A percentile compares a stretch with the other conserved stretches of the same genome.
Conservation (phyloP, 2,888 invertebrate species). For the Dichetophora obliterata region DNA sequence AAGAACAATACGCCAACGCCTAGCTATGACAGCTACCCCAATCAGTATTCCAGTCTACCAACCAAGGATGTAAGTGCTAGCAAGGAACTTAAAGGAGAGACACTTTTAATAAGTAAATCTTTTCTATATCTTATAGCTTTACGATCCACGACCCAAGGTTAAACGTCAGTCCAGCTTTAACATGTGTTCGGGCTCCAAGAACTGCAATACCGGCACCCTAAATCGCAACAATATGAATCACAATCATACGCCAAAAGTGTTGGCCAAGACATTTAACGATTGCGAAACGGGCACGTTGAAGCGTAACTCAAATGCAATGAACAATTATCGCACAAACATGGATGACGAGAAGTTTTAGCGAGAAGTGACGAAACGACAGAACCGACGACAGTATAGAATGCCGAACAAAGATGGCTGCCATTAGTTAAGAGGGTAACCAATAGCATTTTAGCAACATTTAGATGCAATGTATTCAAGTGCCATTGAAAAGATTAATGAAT, state of each 20-base stretch:
- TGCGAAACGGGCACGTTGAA: conserved; percentile 84
- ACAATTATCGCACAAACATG: conserved; percentile 72
- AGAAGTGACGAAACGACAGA: background rate
- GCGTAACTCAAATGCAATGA: conserved; percentile 79
- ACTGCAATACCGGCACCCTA: conserved; percentile 68
- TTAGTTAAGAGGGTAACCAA: background rate
- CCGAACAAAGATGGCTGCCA: conserved; percentile 7
- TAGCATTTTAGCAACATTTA: background rate
- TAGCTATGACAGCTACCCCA: conserved; percentile 85
- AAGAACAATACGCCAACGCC: conserved; percentile 76
- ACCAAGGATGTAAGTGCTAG: conserved; percentile 78
- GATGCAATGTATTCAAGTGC: conserved; percentile 21
- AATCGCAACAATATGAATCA: conserved; percentile 75
- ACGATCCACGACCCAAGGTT: conserved; percentile 68
- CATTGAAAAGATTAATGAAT: conserved; percentile 4
- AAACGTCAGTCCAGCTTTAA: conserved; percentile 82
- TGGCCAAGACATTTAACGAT: conserved; percentile 81
- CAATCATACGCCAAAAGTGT: conserved; percentile 76
- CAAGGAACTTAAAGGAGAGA: no score
- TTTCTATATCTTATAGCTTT: conserved; percentile 60
- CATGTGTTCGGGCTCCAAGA: conserved; percentile 64
- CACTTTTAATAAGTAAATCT: background rate
- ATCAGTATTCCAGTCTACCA: conserved; percentile 87
- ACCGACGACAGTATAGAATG: background rate
- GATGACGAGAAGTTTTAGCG: conserved; percentile 69